These are phyloP conservation scores for Heliconius nattereri DNA, from an alignment of 1,140 invertebrate species.

Conservation along the genomic window DNA sequence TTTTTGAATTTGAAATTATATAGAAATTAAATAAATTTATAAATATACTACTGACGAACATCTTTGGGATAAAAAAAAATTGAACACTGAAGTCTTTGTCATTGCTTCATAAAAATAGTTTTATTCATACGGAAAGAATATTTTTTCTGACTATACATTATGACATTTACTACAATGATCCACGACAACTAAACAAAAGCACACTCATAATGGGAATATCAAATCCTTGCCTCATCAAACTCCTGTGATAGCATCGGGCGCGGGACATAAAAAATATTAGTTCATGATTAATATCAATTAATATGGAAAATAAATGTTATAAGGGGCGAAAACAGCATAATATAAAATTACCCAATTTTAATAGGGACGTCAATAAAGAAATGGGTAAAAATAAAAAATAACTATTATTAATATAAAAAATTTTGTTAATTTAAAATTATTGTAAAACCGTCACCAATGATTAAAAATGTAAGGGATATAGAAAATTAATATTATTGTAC, in stretches of 20 bases:
- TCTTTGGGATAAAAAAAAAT: too few species aligned
- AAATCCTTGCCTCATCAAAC: slow-evolving; percentile 83
- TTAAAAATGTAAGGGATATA: not conserved
- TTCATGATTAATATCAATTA: slow-evolving; percentile 40
- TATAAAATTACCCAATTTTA: not conserved
- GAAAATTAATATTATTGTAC: too few species aligned
- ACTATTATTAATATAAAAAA: not conserved
- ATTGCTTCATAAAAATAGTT: too few species aligned
- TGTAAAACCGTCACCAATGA: not conserved
- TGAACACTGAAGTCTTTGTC: too few species aligned
- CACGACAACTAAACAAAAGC: slow-evolving; percentile 47
- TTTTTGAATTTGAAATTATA: not conserved
- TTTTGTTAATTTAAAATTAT: not conserved
- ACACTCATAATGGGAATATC: slow-evolving; percentile 49
- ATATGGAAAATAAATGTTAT: not conserved
- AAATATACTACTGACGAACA: too few species aligned
- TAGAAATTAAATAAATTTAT: too few species aligned
- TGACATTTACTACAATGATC: slow-evolving; percentile 19
- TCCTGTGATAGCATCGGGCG: slow-evolving; percentile 73
- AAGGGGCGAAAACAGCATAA: not conserved
- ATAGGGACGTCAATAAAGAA: not conserved
- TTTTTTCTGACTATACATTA: slow-evolving; percentile 20
- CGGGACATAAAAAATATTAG: slow-evolving; percentile 69
- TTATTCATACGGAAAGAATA: not conserved
- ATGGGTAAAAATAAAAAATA: not conserved